Percentiles rank a stretch among this genome's conserved stretches.
phyloP scores from a whole-genome alignment of 2,888 invertebrate species.

The Chloroclysta siterata region DNA sequence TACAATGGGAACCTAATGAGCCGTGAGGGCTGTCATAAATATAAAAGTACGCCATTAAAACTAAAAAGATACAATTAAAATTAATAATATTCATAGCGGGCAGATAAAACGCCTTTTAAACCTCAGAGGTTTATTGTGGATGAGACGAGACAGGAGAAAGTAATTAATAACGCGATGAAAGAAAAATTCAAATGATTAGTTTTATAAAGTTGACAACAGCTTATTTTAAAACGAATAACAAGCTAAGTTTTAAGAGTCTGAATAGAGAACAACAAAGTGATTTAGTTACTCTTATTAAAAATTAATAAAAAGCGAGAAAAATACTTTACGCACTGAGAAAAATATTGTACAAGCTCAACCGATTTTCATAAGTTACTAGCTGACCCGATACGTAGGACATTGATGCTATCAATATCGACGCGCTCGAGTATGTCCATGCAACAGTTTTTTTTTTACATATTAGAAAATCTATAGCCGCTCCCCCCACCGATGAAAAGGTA shows the following conservation, averaged over 20 bases:
- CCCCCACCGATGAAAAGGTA: too few species aligned
- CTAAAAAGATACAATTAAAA: not conserved
- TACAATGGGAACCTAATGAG: too few species aligned
- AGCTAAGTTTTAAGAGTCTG: not conserved
- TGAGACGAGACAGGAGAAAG: constrained; percentile 22
- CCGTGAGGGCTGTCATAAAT: too few species aligned
- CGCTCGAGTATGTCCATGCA: too few species aligned
- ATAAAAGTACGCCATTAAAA: too few species aligned
- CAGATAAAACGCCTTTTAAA: constrained; percentile 42
- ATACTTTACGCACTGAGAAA: too few species aligned
- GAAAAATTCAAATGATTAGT: constrained; percentile 12
- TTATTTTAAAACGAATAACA: constrained; percentile 5
- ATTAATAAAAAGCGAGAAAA: not conserved
- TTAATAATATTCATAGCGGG: constrained; percentile 35
- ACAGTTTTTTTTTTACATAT: too few species aligned
- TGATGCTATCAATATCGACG: too few species aligned
- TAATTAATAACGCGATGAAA: constrained; percentile 29
- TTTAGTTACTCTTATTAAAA: not conserved
- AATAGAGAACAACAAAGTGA: not conserved
- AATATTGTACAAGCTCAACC: too few species aligned
- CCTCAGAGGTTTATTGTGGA: constrained; percentile 34
- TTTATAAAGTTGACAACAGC: constrained; percentile 4
- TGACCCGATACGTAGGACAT: too few species aligned
- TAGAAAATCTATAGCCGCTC: too few species aligned
- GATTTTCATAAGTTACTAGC: too few species aligned